Base-by-base conservation (phyloP, 2,888 invertebrate species). In the Dicranocentrus wangi region DNA sequence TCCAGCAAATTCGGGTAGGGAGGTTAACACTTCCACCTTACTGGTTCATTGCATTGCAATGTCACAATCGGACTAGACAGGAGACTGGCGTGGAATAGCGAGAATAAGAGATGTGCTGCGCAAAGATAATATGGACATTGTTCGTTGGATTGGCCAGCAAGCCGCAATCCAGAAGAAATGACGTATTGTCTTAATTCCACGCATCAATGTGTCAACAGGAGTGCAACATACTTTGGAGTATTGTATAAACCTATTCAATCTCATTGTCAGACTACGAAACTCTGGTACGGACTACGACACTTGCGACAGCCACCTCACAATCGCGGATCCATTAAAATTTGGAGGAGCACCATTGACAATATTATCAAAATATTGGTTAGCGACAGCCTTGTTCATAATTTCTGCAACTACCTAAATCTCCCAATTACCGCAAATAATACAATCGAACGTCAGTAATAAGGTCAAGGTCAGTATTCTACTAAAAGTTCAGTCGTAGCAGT, bases 201-300 rank as follows among this genome's bases (percentile, higher is more conserved):
- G 2, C 60, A 32, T 43, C 13, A 21, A 17, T 73, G 63, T 32
- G 63, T 73, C 15, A 73, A 63, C 13, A n/a, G 63, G 13, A 47
- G 25, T 7, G 53, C 51, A 10, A 51, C 19, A 8, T 15, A 17
- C 5, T 7, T 23, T 15, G 63, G 73, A 8, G 13, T 32, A n/a
- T 1, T 43, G 1, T 51, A 58, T 8, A 42, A 23, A 39, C 61
- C 28, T 1, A 7, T 63, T 1, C 2, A 10, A 21, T 21, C 43
- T 10, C 3, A 32, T n/a, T n/a, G n/a, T 3, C 42, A 68, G 51
- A 3, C 2, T 1, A 47, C 32, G 8, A 17, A n/a, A n/a, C 28
- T 55, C 7, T 63, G 63, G 63, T 73, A 63, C 53, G 73, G 73
- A 19, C n/a, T n/a, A n/a, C n/a, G n/a, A n/a, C n/a, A n/a, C n/a